Conservation (phyloP, 1,140 invertebrate genomes). For the Neodiprion pinetum region DNA sequence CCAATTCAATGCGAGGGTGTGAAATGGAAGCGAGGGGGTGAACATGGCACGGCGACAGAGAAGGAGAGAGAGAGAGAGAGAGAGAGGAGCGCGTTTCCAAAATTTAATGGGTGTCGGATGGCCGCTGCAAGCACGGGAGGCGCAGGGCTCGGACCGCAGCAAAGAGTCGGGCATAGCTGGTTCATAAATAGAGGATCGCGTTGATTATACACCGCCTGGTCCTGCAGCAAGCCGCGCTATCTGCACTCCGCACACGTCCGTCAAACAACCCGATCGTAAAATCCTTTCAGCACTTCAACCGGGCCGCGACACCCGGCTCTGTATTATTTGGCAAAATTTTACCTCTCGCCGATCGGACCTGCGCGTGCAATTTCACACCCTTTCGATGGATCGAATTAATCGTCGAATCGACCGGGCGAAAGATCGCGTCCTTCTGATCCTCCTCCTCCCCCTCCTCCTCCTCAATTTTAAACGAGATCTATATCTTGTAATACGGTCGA, state of each 20-base stretch:
- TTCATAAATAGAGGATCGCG: too few species aligned
- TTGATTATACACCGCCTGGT: too few species aligned
- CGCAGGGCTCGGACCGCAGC: constrained; percentile 15
- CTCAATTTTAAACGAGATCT: too few species aligned
- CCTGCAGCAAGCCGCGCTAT: too few species aligned
- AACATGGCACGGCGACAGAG: constrained; percentile 13
- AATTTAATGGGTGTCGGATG: constrained; percentile 11
- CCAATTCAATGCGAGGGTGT: constrained; percentile 17
- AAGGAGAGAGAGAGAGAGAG: constrained; percentile 23
- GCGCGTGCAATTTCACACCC: not conserved
- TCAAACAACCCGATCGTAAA: not conserved
- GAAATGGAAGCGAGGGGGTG: constrained; percentile 20
- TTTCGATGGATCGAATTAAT: not conserved
- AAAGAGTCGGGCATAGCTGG: not conserved
- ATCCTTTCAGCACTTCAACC: not conserved
- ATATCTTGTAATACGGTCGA: too few species aligned
- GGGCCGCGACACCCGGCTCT: not conserved
- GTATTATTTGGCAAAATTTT: not conserved
- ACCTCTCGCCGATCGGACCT: not conserved
- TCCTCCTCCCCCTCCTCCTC: not conserved
- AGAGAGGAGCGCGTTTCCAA: constrained; percentile 1
- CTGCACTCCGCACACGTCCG: not conserved
- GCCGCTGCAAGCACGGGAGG: constrained; percentile 15
- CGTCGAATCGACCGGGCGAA: not conserved
- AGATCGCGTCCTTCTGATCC: not conserved